These are phyloP conservation scores for Pantelozetes paolii DNA, from an alignment of 2,888 invertebrate species.

Conservation along the genomic window DNA sequence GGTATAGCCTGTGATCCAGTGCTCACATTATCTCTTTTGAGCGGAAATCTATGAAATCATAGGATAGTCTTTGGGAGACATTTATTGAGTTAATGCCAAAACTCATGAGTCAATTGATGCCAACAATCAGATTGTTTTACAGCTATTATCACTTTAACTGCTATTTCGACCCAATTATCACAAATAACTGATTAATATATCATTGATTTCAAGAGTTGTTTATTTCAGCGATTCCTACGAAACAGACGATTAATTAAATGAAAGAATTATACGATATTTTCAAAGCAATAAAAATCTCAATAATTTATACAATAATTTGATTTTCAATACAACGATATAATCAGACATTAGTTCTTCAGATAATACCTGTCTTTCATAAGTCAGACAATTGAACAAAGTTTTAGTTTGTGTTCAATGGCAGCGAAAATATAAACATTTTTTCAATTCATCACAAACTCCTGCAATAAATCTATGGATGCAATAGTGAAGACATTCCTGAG, in stretches of 20 bases:
- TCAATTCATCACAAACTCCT: not conserved
- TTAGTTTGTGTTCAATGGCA: too few relatives aligned
- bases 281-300: too few relatives aligned
- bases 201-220: not conserved
- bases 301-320: too few relatives aligned
- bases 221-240: not conserved
- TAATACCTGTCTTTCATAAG: too few relatives aligned
- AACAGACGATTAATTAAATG: not conserved
- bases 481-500: not conserved
- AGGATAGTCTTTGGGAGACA: not conserved
- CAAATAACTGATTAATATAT: not conserved
- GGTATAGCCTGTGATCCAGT: too few relatives aligned
- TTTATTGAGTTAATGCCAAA: slow-evolving; percentile 6
- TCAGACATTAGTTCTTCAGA: too few relatives aligned
- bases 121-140: not conserved
- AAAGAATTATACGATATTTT: too few relatives aligned
- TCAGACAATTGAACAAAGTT: too few relatives aligned
- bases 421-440: not conserved
- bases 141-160: not conserved
- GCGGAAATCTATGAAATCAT: too few relatives aligned
- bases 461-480: not conserved
- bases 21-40: too few relatives aligned
- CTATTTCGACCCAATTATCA: slow-evolving; percentile 10
- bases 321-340: too few relatives aligned
- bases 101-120: not conserved